These are phyloP conservation scores for Cervus canadensis DNA, from an alignment of 2,113 vertebrate species.

Conservation along the genomic window DNA sequence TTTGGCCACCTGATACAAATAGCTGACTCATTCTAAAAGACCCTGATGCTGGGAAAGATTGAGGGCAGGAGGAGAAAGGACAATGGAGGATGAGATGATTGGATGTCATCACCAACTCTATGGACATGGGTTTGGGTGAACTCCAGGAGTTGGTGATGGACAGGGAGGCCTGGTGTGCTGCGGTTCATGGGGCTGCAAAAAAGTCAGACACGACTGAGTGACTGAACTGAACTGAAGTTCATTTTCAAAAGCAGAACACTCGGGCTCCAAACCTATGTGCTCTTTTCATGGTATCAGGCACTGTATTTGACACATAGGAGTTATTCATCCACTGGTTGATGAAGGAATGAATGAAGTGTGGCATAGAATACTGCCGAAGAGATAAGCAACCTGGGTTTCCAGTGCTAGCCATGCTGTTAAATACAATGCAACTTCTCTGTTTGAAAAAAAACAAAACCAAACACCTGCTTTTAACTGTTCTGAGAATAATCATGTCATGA, in stretches of 20 bases:
- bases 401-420: background rate
- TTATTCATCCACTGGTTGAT: background rate
- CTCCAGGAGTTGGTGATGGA: background rate
- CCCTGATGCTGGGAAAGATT: background rate
- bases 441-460: background rate
- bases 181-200: background rate
- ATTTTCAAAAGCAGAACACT: background rate
- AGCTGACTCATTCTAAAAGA: background rate
- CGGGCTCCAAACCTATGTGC: background rate
- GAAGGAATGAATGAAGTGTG: background rate
- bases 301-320: background rate
- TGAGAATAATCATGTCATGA: slow-evolving; percentile 5
- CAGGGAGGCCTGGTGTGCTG: background rate
- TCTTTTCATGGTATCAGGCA: background rate
- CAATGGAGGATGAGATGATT: background rate
- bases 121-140: background rate
- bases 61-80: background rate
- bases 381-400: background rate
- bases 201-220: background rate
- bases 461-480: slow-evolving; percentile 10
- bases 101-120: background rate
- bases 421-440: background rate
- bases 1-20: background rate
- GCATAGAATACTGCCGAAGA: background rate
- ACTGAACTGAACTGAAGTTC: background rate